Conservation (phyloP, 2,113 vertebrate species). For the Amia ocellicauda region DNA sequence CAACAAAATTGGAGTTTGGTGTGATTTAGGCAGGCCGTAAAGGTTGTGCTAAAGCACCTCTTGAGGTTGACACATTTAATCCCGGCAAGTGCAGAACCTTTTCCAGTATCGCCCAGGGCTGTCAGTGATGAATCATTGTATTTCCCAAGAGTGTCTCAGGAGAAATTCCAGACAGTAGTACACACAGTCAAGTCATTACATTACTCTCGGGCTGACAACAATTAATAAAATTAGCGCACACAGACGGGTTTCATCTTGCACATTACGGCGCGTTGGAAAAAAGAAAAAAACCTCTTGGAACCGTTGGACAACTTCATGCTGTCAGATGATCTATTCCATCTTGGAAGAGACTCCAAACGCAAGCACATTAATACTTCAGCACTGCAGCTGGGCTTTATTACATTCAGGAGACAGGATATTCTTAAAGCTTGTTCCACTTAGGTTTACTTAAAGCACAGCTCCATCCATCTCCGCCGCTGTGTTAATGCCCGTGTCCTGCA, state of each 20-base stretch:
- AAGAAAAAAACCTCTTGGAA: neutral
- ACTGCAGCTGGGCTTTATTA: no score
- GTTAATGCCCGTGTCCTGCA: slow-evolving; percentile 59
- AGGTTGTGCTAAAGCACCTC: no score
- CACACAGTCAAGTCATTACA: slow-evolving; percentile 2
- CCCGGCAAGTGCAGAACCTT: neutral
- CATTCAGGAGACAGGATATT: no score
- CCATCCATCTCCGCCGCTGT: slow-evolving; percentile 47
- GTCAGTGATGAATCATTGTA: slow-evolving; percentile 11
- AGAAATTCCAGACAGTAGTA: slow-evolving; percentile 12
- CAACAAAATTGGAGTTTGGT: neutral
- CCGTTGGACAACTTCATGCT: neutral
- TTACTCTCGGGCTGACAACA: neutral
- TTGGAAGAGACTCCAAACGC: neutral
- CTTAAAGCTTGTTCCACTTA: no score
- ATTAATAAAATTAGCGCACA: neutral
- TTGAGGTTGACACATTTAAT: slow-evolving; percentile 8
- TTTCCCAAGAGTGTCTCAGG: slow-evolving; percentile 2
- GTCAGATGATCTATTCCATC: slow-evolving; percentile 2
- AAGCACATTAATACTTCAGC: neutral
- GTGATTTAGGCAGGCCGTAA: neutral
- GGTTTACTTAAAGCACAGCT: slow-evolving; percentile 5
- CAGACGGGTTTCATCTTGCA: neutral
- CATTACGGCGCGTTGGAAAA: neutral
- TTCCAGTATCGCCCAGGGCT: slow-evolving; percentile 3